Base-by-base conservation (phyloP, 2,888 invertebrate species). In the Pomacea canaliculata region DNA sequence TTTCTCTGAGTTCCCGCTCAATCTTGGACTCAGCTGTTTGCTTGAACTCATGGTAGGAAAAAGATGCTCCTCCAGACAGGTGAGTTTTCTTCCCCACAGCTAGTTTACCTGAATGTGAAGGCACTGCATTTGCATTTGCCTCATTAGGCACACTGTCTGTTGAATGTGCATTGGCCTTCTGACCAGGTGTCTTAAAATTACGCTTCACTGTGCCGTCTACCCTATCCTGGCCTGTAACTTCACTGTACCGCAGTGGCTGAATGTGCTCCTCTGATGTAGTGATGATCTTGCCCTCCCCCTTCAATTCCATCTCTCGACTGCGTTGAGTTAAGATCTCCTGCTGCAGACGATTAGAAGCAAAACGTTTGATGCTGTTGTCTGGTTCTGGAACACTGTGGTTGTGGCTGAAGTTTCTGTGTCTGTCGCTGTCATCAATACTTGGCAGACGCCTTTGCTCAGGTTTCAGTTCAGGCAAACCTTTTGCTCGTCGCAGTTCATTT, bases 21-120 rank as follows among this genome's bases (percentile, higher is more conserved):
- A 97, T 97, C 91, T 96, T 96, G 86, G 96, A 95, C 89, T 97
- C 96, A 5, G 96, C 96, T 0, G 96, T 95, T 8, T 96, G 94
- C 89, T 93, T 95, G 23, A 95, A 95, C 82, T 95, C 95, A 76
- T 95, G 92, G 80, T 86, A 88, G 12, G 87, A 86, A 76, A 88
- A 88, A 7, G 59, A 60, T 8, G 69, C 69, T n/a, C 76, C 73
- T 7, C 66, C 72, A n/a, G 65, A 65, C 51, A 59, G 19, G 0
- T 67, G n/a, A 7, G 56, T 48, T 62, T 76, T 80, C 60, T 62
- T 73, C 7, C 49, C 60, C 1, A 56, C 49, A 3, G 46, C 27
- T n/a, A 69, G 62, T 49, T 69, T 63, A 12, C 51, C 46, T 10
- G 66, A 56, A 0, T 16, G 49, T 8, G 74, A 73, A 7, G 74